Conservation (phyloP, 1,140 invertebrate species). For the Helicoverpa armigera region DNA sequence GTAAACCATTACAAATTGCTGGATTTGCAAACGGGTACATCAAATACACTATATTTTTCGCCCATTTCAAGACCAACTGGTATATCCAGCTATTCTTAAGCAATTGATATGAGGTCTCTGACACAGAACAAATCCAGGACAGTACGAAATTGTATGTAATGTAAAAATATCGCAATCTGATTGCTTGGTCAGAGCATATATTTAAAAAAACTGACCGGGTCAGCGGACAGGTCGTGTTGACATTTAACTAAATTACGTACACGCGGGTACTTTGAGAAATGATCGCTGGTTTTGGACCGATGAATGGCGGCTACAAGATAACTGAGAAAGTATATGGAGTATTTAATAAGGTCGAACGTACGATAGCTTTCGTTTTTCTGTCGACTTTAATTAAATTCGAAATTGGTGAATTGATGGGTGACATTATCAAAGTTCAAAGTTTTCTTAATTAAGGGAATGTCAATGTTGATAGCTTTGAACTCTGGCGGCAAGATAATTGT, state of each 20-base stretch:
- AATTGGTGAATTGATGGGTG: neutral
- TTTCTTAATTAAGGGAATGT: neutral
- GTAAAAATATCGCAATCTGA: conserved; percentile 30
- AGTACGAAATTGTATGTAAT: conserved; percentile 36
- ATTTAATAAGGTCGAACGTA: conserved; percentile 1
- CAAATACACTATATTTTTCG: conserved; percentile 33
- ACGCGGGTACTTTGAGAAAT: conserved; percentile 14
- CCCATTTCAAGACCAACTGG: conserved; percentile 10
- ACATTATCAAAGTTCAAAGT: neutral
- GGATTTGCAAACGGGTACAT: conserved; percentile 9
- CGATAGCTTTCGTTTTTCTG: conserved; percentile 1
- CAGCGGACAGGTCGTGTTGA: conserved; percentile 32
- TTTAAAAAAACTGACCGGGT: conserved; percentile 38
- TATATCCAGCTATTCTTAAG: neutral
- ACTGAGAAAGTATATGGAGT: conserved; percentile 20
- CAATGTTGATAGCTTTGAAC: neutral
- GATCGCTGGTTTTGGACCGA: neutral
- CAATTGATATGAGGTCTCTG: neutral
- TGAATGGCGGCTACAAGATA: neutral
- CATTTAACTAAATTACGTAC: conserved; percentile 44
- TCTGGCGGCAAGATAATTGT: too few relatives aligned
- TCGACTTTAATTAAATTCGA: neutral
- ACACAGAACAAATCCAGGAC: conserved; percentile 15
- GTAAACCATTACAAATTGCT: conserved; percentile 14
- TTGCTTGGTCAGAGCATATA: conserved; percentile 9